Conservation (phyloP, 35 echinoderm and acorn worm genomes). For the Heliocidaris tuberculata region DNA sequence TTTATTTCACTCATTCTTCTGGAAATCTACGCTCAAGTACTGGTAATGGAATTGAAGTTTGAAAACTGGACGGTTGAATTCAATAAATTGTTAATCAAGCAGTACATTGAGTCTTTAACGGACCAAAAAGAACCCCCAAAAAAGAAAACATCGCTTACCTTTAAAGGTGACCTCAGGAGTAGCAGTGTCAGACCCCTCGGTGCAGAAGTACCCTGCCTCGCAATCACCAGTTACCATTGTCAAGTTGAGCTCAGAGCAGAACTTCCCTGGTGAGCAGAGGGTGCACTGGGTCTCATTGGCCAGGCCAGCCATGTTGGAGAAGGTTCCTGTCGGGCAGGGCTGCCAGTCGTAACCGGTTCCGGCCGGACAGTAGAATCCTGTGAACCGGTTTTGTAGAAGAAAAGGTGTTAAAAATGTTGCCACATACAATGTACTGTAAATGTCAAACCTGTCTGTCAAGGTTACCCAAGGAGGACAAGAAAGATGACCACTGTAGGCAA, state of each 20-base stretch:
- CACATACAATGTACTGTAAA: too few species aligned
- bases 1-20: too few species aligned
- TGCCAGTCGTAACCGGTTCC: constrained; percentile 92
- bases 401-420: not conserved
- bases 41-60: too few species aligned
- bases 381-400: not conserved
- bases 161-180: constrained; percentile 86
- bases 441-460: too few species aligned
- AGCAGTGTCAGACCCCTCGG: constrained; percentile 84
- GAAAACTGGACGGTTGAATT: too few species aligned
- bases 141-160: constrained; percentile 44
- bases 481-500: too few species aligned
- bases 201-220: constrained; percentile 79
- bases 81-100: too few species aligned
- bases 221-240: constrained; percentile 77
- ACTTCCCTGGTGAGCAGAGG: constrained; percentile 76
- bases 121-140: not conserved
- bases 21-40: too few species aligned
- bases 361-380: constrained; percentile 92
- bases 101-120: too few species aligned
- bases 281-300: constrained; percentile 83
- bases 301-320: constrained; percentile 75
- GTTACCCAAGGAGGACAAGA: too few species aligned
- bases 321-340: constrained; percentile 85
- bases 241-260: constrained; percentile 76